phyloP scores from a whole-genome alignment of 2,888 invertebrate species.

The Hemistola chrysoprasaria region DNA sequence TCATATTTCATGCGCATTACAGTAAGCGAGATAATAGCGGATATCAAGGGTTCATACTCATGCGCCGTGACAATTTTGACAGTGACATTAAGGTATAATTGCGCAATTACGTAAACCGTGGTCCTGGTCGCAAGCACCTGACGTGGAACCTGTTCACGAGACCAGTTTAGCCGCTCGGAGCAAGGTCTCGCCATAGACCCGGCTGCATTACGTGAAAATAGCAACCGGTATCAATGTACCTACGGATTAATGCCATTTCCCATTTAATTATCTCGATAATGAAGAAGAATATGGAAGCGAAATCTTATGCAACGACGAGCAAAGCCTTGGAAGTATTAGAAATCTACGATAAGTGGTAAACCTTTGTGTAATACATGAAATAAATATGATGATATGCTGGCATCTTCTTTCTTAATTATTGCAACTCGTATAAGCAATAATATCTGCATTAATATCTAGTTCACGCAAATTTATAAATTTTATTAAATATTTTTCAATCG shows the following conservation, averaged over 20 bases:
- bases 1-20: constrained; percentile 1
- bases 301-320: constrained; percentile 1
- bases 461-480: constrained; percentile 4
- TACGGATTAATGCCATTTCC: constrained; percentile 13
- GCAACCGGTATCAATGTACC: constrained; percentile 12
- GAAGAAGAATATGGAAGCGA: constrained; percentile 6
- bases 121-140: constrained; percentile 45
- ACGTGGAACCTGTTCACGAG: constrained; percentile 49
- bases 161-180: constrained; percentile 60
- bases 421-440: constrained; percentile 15
- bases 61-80: constrained; percentile 27
- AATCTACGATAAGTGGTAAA: no score
- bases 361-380: no score
- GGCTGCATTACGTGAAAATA: constrained; percentile 29
- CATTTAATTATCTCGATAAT: constrained; percentile 5
- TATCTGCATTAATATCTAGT: not conserved
- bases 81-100: constrained; percentile 42
- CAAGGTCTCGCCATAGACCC: constrained; percentile 69
- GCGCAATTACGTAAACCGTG: constrained; percentile 55
- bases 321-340: no score
- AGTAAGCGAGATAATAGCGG: constrained; percentile 3
- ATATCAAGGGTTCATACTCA: constrained; percentile 21
- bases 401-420: no score
- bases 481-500: constrained; percentile 13
- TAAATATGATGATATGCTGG: no score